phyloP scores from a whole-genome alignment of 2,797 vertebrate genomes.

The Varecia variegata region DNA sequence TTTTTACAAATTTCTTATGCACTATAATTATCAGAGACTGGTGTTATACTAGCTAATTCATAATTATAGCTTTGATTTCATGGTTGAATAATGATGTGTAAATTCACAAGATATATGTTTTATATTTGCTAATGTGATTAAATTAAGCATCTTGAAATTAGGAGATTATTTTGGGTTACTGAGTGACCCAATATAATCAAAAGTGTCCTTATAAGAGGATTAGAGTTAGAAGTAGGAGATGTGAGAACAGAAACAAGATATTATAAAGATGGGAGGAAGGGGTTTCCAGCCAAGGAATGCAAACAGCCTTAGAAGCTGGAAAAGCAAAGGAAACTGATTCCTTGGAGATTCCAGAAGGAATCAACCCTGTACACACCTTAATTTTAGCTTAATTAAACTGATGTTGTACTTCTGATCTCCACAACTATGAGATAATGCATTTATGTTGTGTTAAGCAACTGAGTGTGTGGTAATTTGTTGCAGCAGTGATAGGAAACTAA shows the following conservation, averaged over 20 bases:
- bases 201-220: neutral
- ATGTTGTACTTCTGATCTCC: neutral
- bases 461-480: neutral
- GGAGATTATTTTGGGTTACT: neutral
- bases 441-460: neutral
- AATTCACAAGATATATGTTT: neutral
- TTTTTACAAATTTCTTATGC: neutral
- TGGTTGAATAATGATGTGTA: neutral
- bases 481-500: neutral
- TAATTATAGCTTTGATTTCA: neutral
- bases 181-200: neutral
- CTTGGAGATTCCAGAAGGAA: neutral
- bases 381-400: neutral
- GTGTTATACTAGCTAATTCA: neutral
- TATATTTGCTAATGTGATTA: neutral
- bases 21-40: neutral
- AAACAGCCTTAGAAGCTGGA: neutral
- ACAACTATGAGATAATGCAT: neutral
- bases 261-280: neutral
- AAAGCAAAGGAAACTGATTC: neutral
- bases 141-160: neutral
- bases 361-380: fast-evolving
- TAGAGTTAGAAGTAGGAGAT: neutral
- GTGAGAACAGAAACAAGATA: neutral
- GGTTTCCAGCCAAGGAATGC: neutral